A percentile compares a stretch with the other conserved stretches of the same genome.
These are phyloP conservation scores for Lordiphosa stackelbergi DNA, from an alignment of 1,140 invertebrate species.

Conservation along the genomic window DNA sequence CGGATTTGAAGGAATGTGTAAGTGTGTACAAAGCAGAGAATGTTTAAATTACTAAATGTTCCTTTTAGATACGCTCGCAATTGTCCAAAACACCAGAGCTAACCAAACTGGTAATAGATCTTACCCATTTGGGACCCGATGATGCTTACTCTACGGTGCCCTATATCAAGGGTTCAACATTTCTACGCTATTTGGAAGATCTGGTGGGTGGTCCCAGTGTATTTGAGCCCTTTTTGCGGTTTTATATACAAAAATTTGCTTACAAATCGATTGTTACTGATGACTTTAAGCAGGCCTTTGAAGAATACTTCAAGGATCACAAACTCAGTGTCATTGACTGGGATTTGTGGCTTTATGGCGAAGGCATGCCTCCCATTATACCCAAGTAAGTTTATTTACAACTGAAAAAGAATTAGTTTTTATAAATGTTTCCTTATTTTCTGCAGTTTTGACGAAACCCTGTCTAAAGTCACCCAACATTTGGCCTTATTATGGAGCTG, in stretches of 20 bases:
- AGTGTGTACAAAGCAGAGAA: conserved; percentile 44
- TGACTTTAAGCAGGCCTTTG: conserved; percentile 89
- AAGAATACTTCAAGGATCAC: conserved; percentile 85
- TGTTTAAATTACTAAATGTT: neutral
- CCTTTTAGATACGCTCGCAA: conserved; percentile 78
- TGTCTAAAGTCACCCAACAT: conserved; percentile 82
- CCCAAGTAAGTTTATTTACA: conserved; percentile 84
- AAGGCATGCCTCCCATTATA: conserved; percentile 92
- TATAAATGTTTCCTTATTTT: neutral
- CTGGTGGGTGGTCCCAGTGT: conserved; percentile 87
- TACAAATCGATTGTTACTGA: conserved; percentile 89
- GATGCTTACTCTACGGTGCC: conserved; percentile 93
- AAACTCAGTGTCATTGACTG: conserved; percentile 84
- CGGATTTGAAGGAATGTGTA: conserved; percentile 85
- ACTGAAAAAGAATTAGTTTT: conserved; percentile 50
- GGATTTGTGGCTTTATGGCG: conserved; percentile 88
- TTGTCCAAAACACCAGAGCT: conserved; percentile 75
- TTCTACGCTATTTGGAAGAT: conserved; percentile 92
- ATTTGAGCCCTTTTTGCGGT: conserved; percentile 91
- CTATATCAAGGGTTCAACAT: conserved; percentile 94
- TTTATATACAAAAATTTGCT: conserved; percentile 90
- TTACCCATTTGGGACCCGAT: conserved; percentile 91
- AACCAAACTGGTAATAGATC: conserved; percentile 88
- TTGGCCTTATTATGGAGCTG: conserved; percentile 78
- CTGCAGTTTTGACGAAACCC: conserved; percentile 80